A percentile compares a stretch with the other conserved stretches of the same genome.
phyloP scores from a whole-genome alignment of 2,797 vertebrate genomes.

The Urocyon cinereoargenteus region DNA sequence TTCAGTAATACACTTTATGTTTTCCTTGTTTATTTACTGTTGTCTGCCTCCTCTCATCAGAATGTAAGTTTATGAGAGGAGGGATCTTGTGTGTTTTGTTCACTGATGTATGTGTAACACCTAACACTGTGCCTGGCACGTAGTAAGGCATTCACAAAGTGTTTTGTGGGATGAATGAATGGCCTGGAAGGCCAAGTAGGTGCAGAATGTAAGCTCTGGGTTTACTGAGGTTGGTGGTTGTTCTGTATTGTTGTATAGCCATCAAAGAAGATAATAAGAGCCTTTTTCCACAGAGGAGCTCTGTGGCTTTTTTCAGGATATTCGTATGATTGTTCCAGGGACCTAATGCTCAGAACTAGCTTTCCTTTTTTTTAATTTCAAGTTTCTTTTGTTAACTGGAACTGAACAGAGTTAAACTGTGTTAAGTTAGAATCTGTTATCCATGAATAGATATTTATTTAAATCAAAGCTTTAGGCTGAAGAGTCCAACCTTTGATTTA shows the following conservation, averaged over 20 bases:
- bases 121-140: neutral
- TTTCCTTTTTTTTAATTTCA: neutral
- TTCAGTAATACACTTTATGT: neutral
- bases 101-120: neutral
- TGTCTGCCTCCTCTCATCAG: neutral
- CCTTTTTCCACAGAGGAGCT: neutral
- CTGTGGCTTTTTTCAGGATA: neutral
- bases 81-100: neutral
- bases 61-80: neutral
- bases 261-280: neutral
- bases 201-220: neutral
- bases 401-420: constrained; percentile 34
- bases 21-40: neutral
- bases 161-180: neutral
- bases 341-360: neutral
- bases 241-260: neutral
- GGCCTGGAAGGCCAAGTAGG: neutral
- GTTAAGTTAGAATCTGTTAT: constrained; percentile 44
- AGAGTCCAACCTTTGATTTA: neutral
- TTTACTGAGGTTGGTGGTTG: neutral
- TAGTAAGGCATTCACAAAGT: neutral
- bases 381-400: constrained; percentile 20
- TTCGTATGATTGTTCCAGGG: neutral
- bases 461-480: constrained; percentile 31
- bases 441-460: neutral